Evolutionary conservation across 35 echinoderm and acorn worm species (phyloP).

Genomic region (Nesometra sesokonis): DNA sequence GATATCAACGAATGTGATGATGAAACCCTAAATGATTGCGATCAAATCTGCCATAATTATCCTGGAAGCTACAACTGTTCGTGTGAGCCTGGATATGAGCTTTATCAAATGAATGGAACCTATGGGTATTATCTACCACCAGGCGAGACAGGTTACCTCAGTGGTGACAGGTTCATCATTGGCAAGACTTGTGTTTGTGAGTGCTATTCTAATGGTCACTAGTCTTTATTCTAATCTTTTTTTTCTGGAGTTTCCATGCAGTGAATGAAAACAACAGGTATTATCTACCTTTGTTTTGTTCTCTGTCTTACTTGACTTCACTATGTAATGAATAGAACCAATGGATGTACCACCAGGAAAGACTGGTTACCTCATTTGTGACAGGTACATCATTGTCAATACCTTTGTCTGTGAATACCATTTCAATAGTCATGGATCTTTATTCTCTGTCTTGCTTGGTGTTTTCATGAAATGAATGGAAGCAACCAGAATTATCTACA

Average conservation of each 20-base stretch:
- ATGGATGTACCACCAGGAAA: neutral
- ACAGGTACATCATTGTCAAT: neutral
- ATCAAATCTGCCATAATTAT: neutral
- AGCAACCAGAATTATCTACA: neutral
- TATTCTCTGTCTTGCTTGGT: too few species aligned
- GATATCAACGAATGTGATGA: neutral
- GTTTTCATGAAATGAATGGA: neutral
- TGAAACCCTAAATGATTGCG: neutral
- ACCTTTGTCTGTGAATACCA: constrained; percentile 3
- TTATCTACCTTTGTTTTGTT: too few species aligned
- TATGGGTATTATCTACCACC: neutral
- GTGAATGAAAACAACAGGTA: too few species aligned
- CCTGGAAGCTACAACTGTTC: neutral
- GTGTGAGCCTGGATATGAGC: neutral
- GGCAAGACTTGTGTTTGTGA: neutral
- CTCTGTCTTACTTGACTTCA: too few species aligned
- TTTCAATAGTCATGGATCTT: too few species aligned
- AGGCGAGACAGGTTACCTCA: neutral
- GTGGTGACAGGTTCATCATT: neutral
- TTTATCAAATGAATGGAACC: neutral
- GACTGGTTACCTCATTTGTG: neutral
- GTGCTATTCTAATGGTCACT: neutral
- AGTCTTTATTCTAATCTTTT: too few species aligned
- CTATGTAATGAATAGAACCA: neutral
- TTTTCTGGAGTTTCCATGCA: too few species aligned